Base-by-base conservation (phyloP, 2,113 vertebrate species). In the Xerus inauris region DNA sequence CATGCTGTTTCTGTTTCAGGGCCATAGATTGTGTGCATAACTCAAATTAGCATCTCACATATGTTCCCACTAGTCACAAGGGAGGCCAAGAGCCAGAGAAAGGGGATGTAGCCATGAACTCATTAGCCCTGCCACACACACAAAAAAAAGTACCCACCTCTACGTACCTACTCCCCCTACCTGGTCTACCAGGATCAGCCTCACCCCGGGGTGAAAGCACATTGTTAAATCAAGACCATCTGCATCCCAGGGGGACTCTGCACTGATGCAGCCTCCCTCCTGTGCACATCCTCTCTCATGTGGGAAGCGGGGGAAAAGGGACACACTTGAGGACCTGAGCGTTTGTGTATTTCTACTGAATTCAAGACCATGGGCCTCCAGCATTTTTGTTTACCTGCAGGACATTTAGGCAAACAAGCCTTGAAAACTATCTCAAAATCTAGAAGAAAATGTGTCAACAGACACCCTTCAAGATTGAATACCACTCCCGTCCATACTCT, bases 401-500 rank as follows among this genome's bases (percentile, higher is more conserved):
- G 82, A 89, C 14, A 84, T 72, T 87, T 28, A 87, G 64, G 83
- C 75, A 94, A 92, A 96, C 12, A 57, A 96, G 67, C n/a, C 85
- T 92, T 59, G 75, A 93, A 93, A 96, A 91, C 42, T 12, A 88
- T 89, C 35, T 91, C 57, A 85, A 95, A 93, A 92, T 86, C 40
- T 35, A 83, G 69, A 95, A 85, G 82, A 93, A 95, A 89, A 59
- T 82, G 89, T 89, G 95, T 79, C 88, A 89, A 54, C 30, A 96
- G 81, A 47, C 20, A 51, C 16, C 73, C 62, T 91, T 24, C 24
- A 45, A 89, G 97, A 96, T 89, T 95, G 90, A 96, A 30, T 85
- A 47, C 80, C 79, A 71, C 20, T 77, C 75, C 45, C 81, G 73
- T 91, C 24, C 64, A 79, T 0, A 57, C 42, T 30, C 62, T 32